Evolutionary conservation across 1,140 invertebrate species (phyloP), one percentile per base, ranked within the genome.

Genomic region (Trachelipus rathkii): DNA sequence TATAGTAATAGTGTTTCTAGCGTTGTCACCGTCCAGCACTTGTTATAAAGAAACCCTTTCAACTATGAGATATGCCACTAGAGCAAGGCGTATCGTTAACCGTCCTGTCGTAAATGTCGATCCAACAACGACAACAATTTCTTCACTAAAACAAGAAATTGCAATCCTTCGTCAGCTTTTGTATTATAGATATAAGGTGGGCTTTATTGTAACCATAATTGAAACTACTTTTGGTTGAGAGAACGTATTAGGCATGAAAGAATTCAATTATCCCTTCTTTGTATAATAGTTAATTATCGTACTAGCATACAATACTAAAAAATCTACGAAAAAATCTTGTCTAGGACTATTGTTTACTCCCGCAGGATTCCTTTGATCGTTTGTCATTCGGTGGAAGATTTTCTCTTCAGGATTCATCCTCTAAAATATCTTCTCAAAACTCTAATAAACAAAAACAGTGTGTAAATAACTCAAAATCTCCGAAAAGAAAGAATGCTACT

Each of bases 11-110:
- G 77, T 79, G 68, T 81, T 87, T 87, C 46, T 84, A 92, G 90
- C 90, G 71, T 86, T 91, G 77, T 92, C 90, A 24, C 90, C 90
- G 23, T 89, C 90, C 19, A 89, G 87, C 74, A 85, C 86, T 44
- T 90, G 89, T 84, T 91, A 90, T 85, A 89, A 87, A 78, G 90
- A 92, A 83, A 91, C 89, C n/a, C 86, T 91, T 21, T 90, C 90
- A 74, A 92, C 90, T 10, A 85, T 92, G 24, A 87, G 90, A 67
- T 90, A 92, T 87, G 88, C 91, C 81, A 87, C 90, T 81, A 85
- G 90, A 78, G 88, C 90, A 71, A 89, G 92, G 78, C 89, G 89
- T 81, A 89, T 93, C 79, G 87, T 91, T 81, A 90, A 90, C 82
- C 86, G 86, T 80, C 90, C 89, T 71, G 86, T 89, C 77, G 87